Evolutionary conservation across 2,888 invertebrate species (phyloP).

Genomic region (Nasonovia ribisnigri): DNA sequence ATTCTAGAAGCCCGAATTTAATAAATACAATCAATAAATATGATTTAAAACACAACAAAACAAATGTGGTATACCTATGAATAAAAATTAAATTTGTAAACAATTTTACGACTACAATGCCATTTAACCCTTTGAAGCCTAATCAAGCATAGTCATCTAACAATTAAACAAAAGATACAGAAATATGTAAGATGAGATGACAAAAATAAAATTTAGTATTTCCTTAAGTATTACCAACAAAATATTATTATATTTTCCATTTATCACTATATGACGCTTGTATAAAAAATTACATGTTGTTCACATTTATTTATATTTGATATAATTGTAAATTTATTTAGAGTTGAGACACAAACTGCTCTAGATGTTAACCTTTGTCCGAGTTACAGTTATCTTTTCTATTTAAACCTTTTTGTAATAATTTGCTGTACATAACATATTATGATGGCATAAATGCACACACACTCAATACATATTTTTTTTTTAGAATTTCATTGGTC

Average conservation of each 20-base stretch:
- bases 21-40: background rate
- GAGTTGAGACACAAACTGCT: background rate
- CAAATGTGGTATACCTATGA: background rate
- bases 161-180: background rate
- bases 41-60: background rate
- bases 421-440: background rate
- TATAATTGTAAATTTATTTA: background rate
- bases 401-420: background rate
- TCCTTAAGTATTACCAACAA: background rate
- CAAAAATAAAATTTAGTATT: constrained; percentile 1
- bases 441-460: background rate
- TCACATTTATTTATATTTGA: background rate
- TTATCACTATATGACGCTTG: background rate
- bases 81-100: background rate
- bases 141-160: background rate
- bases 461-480: background rate
- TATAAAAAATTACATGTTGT: background rate
- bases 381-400: background rate
- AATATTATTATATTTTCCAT: background rate
- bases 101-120: background rate
- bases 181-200: constrained; percentile 18
- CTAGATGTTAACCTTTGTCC: background rate
- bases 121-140: background rate
- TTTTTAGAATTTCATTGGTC: no score
- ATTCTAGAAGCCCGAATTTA: background rate